Evolutionary conservation across 2,797 vertebrate genomes (phyloP).

Genomic region (Mallotus villosus): DNA sequence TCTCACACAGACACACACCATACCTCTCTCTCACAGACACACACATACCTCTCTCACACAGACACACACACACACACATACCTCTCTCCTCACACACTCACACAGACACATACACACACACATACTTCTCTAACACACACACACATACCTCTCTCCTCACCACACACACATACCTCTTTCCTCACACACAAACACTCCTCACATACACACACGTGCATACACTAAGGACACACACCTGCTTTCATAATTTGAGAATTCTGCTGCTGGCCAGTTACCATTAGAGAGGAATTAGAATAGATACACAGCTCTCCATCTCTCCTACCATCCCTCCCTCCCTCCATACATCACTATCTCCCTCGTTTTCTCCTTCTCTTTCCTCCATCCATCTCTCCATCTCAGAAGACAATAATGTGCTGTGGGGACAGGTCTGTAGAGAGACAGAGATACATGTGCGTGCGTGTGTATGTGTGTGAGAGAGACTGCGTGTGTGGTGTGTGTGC

Average conservation of each 20-base stretch:
- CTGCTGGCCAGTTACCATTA: not conserved
- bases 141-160: not conserved
- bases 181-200: not conserved
- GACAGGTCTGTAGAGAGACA: not conserved
- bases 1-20: too few species aligned
- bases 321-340: not conserved
- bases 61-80: conserved; percentile 9
- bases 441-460: conserved; percentile 6
- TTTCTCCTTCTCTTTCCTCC: not conserved
- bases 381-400: not conserved
- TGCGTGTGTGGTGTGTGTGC: not conserved
- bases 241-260: not conserved
- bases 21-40: too few species aligned
- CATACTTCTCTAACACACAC: not conserved
- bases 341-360: not conserved
- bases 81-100: too few species aligned
- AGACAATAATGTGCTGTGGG: not conserved
- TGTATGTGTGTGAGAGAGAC: conserved; percentile 1
- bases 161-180: not conserved
- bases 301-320: not conserved
- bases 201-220: conserved; percentile 3
- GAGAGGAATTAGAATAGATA: too few species aligned
- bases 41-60: not conserved
- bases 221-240: not conserved
- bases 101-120: not conserved